Evolutionary conservation across 2,888 invertebrate species (phyloP).

Genomic region (Drosophila glabriapex): DNA sequence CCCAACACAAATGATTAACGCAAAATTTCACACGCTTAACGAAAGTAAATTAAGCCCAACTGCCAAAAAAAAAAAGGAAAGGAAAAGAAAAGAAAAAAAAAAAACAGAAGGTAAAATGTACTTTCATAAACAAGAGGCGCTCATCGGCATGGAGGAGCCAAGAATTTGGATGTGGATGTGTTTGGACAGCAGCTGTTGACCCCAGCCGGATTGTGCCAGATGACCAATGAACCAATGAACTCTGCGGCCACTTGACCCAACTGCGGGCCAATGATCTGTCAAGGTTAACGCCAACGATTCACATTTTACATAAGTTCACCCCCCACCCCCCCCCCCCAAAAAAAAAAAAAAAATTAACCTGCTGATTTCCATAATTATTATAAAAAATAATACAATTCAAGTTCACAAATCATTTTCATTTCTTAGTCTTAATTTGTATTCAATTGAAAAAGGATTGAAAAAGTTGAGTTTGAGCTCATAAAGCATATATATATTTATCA

Average conservation of each 20-base stretch:
- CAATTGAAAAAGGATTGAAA: too few relatives aligned
- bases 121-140: slow-evolving; percentile 19
- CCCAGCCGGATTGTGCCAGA: slow-evolving; percentile 14
- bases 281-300: slow-evolving; percentile 23
- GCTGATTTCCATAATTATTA: background rate
- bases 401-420: background rate
- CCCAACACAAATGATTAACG: background rate
- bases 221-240: slow-evolving; percentile 34
- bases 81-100: background rate
- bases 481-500: background rate
- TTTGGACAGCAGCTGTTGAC: slow-evolving; percentile 34
- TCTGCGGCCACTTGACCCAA: slow-evolving; percentile 23
- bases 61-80: background rate
- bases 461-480: background rate
- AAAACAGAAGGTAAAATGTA: slow-evolving; percentile 20
- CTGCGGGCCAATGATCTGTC: slow-evolving; percentile 24
- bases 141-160: slow-evolving; percentile 22
- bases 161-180: slow-evolving; percentile 15
- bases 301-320: background rate
- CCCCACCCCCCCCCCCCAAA: background rate
- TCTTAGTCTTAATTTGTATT: background rate
- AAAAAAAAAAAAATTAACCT: too few relatives aligned
- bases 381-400: background rate
- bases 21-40: slow-evolving; percentile 7
- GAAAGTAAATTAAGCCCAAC: slow-evolving; percentile 9